Evolutionary conservation across 2,113 vertebrate species (phyloP).

Genomic region (Daboia siamensis): DNA sequence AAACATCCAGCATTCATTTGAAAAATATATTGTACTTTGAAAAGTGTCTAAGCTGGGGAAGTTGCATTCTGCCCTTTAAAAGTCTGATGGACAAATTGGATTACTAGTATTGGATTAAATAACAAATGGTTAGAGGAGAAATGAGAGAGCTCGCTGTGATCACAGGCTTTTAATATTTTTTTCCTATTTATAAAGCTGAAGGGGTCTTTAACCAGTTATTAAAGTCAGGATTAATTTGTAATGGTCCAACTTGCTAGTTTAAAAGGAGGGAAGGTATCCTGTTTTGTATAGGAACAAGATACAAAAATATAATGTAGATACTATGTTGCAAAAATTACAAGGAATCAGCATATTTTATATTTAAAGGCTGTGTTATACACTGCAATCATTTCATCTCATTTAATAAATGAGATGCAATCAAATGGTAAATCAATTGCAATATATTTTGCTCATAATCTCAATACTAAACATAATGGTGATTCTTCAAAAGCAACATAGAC

Average conservation of each 20-base stretch:
- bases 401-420: constrained; percentile 52
- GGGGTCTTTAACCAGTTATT: constrained; percentile 96
- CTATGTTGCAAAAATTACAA: constrained; percentile 24
- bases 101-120: constrained; percentile 99
- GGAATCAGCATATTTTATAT: constrained; percentile 57
- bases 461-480: constrained; percentile 43
- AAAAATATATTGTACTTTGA: constrained; percentile 90
- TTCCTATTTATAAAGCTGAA: constrained; percentile 82
- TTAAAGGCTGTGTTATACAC: constrained; percentile 55
- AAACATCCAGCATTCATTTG: constrained; percentile 83
- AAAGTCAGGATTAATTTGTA: constrained; percentile 98
- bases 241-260: constrained; percentile 89
- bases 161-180: constrained; percentile 85
- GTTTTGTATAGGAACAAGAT: constrained; percentile 45
- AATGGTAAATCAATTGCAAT: constrained; percentile 45
- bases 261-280: constrained; percentile 82
- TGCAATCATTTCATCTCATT: constrained; percentile 50
- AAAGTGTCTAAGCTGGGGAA: constrained; percentile 88
- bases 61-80: constrained; percentile 90
- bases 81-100: constrained; percentile 99
- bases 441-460: constrained; percentile 60
- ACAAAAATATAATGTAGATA: constrained; percentile 65
- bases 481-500: not conserved
- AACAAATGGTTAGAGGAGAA: constrained; percentile 93
- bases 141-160: constrained; percentile 91